Conservation (phyloP, 2,888 invertebrate genomes). For the Ophraella communa region DNA sequence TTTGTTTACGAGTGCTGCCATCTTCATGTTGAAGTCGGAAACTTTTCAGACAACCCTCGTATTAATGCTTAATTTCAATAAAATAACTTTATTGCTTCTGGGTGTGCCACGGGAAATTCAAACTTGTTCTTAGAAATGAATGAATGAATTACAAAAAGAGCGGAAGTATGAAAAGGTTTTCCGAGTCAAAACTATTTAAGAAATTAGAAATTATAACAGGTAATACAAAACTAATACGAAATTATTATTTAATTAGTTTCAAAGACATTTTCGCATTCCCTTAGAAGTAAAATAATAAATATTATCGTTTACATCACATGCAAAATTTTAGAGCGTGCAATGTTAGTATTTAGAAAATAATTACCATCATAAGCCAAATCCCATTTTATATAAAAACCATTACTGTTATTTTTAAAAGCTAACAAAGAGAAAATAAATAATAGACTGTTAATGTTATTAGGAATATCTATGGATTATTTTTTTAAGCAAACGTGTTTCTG, state of each 20-base stretch:
- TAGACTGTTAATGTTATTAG: conserved; percentile 8
- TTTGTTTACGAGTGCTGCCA: no score
- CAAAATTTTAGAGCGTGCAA: conserved; percentile 4
- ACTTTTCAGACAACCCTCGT: no score
- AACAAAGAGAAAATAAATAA: conserved; percentile 14
- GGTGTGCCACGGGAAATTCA: no score
- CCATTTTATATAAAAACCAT: conserved; percentile 18
- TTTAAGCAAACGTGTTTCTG: conserved; percentile 50
- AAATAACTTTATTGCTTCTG: no score
- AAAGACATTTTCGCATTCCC: neutral
- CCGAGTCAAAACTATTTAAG: no score
- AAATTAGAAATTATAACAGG: no score
- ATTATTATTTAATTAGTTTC: neutral
- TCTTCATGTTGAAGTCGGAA: no score
- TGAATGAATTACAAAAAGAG: no score
- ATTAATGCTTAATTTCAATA: no score
- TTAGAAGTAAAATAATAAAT: neutral
- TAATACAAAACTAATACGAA: no score
- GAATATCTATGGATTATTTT: conserved; percentile 19
- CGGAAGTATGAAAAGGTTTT: neutral
- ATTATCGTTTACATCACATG: conserved; percentile 1
- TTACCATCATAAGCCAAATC: conserved; percentile 24
- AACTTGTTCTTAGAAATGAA: no score
- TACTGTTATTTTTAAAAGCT: conserved; percentile 14
- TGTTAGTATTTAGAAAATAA: conserved; percentile 15